Base-by-base conservation (phyloP, 2,888 invertebrate species). In the Geophilus truncorum region DNA sequence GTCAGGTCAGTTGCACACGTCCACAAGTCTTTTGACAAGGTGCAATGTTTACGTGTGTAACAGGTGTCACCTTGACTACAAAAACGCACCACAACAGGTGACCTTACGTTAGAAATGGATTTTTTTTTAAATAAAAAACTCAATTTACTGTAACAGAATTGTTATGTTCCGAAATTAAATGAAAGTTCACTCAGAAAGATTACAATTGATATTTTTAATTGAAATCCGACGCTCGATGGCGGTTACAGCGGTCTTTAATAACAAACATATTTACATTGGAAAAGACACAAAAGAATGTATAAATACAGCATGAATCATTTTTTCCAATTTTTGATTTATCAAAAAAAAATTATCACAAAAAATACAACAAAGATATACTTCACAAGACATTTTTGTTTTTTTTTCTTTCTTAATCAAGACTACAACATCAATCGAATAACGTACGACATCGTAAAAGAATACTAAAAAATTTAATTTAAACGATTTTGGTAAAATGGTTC, bases 281-380 rank as follows among this genome's bases (percentile, higher is more conserved):
- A 76, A 25, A 25, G 32, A 32, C 76, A 76, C 28, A 76, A 30
- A 32, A 30, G 1, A 6, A 76, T 32, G 15, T 32, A 32, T 76
- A 32, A 76, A 76, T 25, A 30, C 76, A 76, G 1, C 28, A 28
- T 76, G 28, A 76, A 76, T 30, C n/a, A 76, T 12, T 76, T 75
- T 75, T 76, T 76, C 76, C 9, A 28, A 76, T 18, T 76, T 76
- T 76, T 76, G 28, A 76, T 76, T 76, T 28, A 76, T 76, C 32
- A 32, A 32, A 76, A 32, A 76, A 32, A n/a, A n/a, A n/a, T n/a
- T 76, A 32, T 76, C 32, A 76, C 76, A 76, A 23, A 76, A 76
- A 76, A 76, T n/a, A 76, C 28, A 76, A 28, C 76, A 76, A 25
- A 76, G 9, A 76, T 10, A 9, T 57, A 57, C 23, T 18, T 57